Evolutionary conservation across 2,113 vertebrate genomes (phyloP).

Genomic region (Myodes glareolus): DNA sequence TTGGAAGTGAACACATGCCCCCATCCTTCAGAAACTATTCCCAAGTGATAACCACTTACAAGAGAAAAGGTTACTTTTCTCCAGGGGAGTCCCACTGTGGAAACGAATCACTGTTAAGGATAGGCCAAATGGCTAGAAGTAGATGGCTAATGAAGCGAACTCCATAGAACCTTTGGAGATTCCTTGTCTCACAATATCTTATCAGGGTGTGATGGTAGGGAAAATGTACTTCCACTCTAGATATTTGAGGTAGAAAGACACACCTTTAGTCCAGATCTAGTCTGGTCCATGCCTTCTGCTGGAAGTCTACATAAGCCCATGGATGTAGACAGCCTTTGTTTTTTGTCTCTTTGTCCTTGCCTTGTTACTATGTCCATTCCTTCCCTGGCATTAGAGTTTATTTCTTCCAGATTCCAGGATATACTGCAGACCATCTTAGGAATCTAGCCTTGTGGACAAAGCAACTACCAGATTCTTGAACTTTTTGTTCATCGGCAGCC

Average conservation of each 20-base stretch:
- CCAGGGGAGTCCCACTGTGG: not conserved
- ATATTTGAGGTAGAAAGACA: not conserved
- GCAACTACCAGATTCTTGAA: not conserved
- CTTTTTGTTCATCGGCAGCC: not conserved
- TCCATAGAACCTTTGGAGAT: not conserved
- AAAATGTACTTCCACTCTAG: not conserved
- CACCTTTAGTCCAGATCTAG: not conserved
- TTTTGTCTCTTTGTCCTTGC: not conserved
- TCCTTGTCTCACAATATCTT: not conserved
- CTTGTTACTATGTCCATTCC: not conserved
- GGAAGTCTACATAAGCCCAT: not conserved
- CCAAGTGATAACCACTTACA: not conserved
- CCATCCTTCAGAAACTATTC: not conserved
- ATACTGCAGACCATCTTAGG: not conserved
- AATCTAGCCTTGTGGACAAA: not conserved
- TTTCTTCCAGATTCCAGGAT: not conserved
- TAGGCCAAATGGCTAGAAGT: not conserved
- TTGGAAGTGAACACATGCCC: not conserved
- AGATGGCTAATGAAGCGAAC: not conserved
- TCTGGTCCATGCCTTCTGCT: not conserved
- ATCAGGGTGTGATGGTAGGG: not conserved
- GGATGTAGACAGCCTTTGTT: not conserved
- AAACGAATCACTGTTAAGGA: not conserved
- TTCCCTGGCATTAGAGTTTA: not conserved
- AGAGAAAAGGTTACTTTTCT: not conserved